Evolutionary conservation across 2,113 vertebrate species (phyloP).

Genomic region (Empidonax traillii): DNA sequence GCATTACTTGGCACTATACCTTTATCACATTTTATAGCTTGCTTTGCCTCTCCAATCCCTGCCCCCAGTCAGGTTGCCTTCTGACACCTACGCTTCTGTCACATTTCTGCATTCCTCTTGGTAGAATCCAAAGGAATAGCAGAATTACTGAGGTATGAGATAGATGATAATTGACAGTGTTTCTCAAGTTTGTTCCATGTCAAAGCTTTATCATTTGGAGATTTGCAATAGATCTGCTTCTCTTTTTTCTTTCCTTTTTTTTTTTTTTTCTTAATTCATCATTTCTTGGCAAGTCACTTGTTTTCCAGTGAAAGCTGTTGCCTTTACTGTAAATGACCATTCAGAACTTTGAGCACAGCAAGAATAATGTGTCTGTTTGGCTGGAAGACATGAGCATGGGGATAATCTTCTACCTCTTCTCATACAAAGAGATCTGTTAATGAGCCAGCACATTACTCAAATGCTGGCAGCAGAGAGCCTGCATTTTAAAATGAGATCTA

Average conservation of each 20-base stretch:
- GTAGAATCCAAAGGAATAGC: background rate
- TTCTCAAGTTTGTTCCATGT: conserved; percentile 9
- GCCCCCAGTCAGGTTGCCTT: background rate
- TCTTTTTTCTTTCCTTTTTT: background rate
- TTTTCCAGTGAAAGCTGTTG: conserved; percentile 58
- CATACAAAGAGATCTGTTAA: conserved; percentile 49
- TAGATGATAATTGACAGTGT: background rate
- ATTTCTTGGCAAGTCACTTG: conserved; percentile 55
- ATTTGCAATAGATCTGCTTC: background rate
- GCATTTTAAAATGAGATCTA: conserved; percentile 1
- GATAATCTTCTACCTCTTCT: conserved; percentile 52
- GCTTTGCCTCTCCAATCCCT: background rate
- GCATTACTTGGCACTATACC: conserved; percentile 34
- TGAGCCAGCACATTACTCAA: conserved; percentile 52
- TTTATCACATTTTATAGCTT: conserved; percentile 14
- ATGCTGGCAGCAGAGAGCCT: conserved; percentile 21
- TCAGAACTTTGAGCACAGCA: conserved; percentile 46
- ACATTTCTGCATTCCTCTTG: background rate
- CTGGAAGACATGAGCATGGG: conserved; percentile 44
- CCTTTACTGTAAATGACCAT: conserved; percentile 68
- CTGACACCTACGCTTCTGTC: background rate
- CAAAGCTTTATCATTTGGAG: background rate
- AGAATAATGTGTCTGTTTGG: conserved; percentile 62
- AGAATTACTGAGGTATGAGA: background rate
- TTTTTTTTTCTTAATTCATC: background rate